These are phyloP conservation scores for Lepidurus couesii DNA, from an alignment of 1,140 invertebrate genomes.

Conservation along the genomic window DNA sequence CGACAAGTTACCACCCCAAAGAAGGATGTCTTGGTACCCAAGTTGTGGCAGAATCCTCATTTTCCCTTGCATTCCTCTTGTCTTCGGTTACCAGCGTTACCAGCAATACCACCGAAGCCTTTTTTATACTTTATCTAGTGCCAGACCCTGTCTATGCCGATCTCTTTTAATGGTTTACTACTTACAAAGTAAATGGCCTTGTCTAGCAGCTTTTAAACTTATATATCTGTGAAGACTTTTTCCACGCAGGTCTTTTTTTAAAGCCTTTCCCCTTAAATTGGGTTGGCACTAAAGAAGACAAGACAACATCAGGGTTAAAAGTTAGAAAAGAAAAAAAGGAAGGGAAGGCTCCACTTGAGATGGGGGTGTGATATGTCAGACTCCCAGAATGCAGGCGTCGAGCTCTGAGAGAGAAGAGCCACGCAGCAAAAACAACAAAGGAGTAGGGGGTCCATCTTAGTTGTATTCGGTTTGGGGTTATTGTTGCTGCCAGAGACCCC, in stretches of 20 bases:
- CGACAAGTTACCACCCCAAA: conserved; percentile 6
- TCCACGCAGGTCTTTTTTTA: too few relatives aligned
- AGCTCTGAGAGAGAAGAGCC: not conserved
- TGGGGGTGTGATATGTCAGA: conserved; percentile 12
- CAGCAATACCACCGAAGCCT: not conserved
- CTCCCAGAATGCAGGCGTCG: not conserved
- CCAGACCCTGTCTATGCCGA: not conserved
- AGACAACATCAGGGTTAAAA: conserved; percentile 4
- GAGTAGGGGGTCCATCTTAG: not conserved
- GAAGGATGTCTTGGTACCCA: not conserved
- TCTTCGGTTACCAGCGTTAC: conserved; percentile 11
- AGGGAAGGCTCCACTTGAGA: not conserved
- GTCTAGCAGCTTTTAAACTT: not conserved
- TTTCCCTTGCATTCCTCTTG: conserved; percentile 15
- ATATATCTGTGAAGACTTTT: too few relatives aligned
- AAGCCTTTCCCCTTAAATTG: not conserved
- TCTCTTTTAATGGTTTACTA: conserved; percentile 2
- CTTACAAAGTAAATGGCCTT: not conserved
- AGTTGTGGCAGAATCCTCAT: conserved; percentile 18
- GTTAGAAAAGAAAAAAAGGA: not conserved
- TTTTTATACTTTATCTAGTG: not conserved
- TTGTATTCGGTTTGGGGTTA: not conserved
- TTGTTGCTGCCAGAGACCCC: not conserved
- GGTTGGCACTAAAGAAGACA: conserved; percentile 11
- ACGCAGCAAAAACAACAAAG: not conserved